Conservation (phyloP, 2,113 vertebrate species). For the Phyllostomus discolor region DNA sequence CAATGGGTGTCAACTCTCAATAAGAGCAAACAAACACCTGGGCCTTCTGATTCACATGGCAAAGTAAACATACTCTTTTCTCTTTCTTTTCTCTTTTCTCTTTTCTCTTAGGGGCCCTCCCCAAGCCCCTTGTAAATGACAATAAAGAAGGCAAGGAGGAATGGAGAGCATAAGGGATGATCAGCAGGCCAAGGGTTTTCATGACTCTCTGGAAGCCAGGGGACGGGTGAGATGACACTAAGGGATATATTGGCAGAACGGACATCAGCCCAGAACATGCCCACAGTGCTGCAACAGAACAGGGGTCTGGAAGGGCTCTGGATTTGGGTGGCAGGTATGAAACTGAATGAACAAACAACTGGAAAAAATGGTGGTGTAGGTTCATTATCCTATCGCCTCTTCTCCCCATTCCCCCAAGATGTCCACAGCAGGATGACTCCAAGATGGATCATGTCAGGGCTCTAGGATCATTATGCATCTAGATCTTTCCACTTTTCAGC, state of each 20-base stretch:
- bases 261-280: neutral
- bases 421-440: neutral
- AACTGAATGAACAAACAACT: neutral
- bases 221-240: neutral
- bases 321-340: neutral
- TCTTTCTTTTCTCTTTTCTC: no score
- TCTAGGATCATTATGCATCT: no score
- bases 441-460: neutral
- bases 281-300: neutral
- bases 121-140: neutral
- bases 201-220: neutral
- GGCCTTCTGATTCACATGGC: neutral
- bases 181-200: neutral
- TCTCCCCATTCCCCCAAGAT: neutral
- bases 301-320: neutral
- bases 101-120: no score
- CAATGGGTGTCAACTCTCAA: neutral
- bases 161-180: neutral
- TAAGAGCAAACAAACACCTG: neutral
- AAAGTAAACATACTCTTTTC: neutral
- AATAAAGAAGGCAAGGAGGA: neutral
- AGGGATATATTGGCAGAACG: neutral
- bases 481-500: neutral
- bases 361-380: neutral
- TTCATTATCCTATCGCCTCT: neutral